phyloP scores from a whole-genome alignment of 2,888 invertebrate species.

The Lamellibrachia columna region DNA sequence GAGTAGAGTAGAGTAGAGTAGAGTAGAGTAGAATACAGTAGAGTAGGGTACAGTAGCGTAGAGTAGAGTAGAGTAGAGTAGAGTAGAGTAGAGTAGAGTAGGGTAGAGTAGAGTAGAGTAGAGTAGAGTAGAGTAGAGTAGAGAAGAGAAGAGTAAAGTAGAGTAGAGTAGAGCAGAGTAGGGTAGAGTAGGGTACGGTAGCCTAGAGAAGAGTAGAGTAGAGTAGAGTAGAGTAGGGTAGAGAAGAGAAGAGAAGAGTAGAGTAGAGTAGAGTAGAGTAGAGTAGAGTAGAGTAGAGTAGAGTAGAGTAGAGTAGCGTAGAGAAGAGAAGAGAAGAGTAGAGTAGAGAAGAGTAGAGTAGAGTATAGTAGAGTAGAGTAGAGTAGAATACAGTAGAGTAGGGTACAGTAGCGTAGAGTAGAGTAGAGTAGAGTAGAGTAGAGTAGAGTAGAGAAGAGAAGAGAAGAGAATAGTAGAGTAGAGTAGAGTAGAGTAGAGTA shows the following conservation, averaged over 20 bases:
- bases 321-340: constrained; percentile 7
- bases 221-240: constrained; percentile 7
- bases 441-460: not conserved
- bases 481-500: constrained; percentile 19
- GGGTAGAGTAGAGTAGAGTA: constrained; percentile 16
- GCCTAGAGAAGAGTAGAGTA: no score
- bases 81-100: constrained; percentile 19
- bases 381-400: no score
- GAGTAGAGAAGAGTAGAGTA: constrained; percentile 14
- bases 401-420: no score
- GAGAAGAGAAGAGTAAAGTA: constrained; percentile 2
- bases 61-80: no score
- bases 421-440: not conserved
- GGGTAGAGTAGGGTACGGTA: not conserved
- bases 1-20: constrained; percentile 22
- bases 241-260: constrained; percentile 21
- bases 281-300: constrained; percentile 19
- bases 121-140: constrained; percentile 14
- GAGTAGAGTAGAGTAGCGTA: not conserved
- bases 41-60: no score
- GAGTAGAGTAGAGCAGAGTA: constrained; percentile 18
- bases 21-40: no score
- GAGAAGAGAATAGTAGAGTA: no score
- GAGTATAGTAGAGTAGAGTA: no score
- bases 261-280: constrained; percentile 20